Evolutionary conservation across 2,888 invertebrate species (phyloP).

Genomic region (Rhamnusium bicolor): DNA sequence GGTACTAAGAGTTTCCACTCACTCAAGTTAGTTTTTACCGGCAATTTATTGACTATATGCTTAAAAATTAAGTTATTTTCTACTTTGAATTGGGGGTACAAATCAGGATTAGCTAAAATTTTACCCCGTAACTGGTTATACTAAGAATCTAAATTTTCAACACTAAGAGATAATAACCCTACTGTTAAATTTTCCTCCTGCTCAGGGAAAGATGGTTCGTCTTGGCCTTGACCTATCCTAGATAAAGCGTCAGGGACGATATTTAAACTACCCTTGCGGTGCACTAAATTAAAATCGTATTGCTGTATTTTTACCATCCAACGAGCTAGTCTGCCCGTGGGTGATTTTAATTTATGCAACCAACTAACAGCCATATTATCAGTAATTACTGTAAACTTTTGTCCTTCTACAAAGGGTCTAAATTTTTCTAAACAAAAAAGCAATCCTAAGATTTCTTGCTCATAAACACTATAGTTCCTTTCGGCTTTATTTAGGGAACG

Average conservation of each 20-base stretch:
- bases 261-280: constrained; percentile 35
- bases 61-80: constrained; percentile 37
- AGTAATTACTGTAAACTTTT: constrained; percentile 43
- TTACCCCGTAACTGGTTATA: constrained; percentile 39
- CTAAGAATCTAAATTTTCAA: constrained; percentile 43
- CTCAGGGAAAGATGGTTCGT: constrained; percentile 3
- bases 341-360: constrained; percentile 44
- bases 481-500: too few relatives aligned
- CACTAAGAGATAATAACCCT: too few relatives aligned
- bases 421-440: constrained; percentile 51
- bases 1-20: constrained; percentile 50
- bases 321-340: constrained; percentile 47
- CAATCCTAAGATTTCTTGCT: too few relatives aligned
- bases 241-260: constrained; percentile 38
- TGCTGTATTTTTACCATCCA: constrained; percentile 50
- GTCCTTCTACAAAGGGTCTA: constrained; percentile 42
- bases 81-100: constrained; percentile 24
- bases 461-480: too few relatives aligned
- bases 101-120: constrained; percentile 36
- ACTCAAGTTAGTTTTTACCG: too few relatives aligned
- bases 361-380: constrained; percentile 35
- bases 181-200: too few relatives aligned
- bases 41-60: too few relatives aligned
- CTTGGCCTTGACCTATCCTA: too few relatives aligned
- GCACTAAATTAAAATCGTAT: constrained; percentile 44